Evolutionary conservation across 2,113 vertebrate genomes (phyloP).

Genomic region (Datnioides undecimradiatus): DNA sequence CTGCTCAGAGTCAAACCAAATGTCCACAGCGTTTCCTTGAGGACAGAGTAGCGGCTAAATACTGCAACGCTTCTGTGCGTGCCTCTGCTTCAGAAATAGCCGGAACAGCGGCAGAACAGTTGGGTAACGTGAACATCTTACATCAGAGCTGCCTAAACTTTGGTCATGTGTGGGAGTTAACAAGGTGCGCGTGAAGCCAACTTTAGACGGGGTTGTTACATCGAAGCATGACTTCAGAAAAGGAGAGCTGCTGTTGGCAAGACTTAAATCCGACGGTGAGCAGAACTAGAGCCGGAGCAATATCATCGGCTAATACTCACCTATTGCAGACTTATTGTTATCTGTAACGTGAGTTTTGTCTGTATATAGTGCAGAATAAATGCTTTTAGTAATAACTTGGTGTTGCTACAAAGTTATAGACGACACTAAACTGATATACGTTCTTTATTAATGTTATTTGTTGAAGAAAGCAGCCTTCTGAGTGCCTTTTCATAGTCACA

Average conservation of each 20-base stretch:
- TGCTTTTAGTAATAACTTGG: no score
- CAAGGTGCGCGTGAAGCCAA: slow-evolving; percentile 28
- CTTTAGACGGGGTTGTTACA: slow-evolving; percentile 34
- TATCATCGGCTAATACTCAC: no score
- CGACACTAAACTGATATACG: no score
- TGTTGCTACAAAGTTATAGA: no score
- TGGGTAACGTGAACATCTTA: slow-evolving; percentile 40
- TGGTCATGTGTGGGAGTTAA: slow-evolving; percentile 53
- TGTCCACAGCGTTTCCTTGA: neutral
- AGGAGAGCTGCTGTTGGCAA: slow-evolving; percentile 28
- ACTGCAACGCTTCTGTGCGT: neutral
- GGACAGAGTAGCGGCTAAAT: neutral
- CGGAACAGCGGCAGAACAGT: neutral
- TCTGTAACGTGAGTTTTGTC: no score
- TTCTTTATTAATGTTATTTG: no score
- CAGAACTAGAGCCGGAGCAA: no score
- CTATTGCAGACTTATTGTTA: no score
- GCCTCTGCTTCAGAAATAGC: slow-evolving; percentile 41
- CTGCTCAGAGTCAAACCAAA: neutral
- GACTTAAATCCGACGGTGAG: slow-evolving; percentile 13
- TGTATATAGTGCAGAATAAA: no score
- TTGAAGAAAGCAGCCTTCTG: no score
- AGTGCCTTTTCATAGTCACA: no score
- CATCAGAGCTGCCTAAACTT: slow-evolving; percentile 49
- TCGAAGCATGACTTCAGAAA: neutral